Evolutionary conservation across 2,888 invertebrate genomes (phyloP), one percentile per base, ranked within the genome.

Genomic region (Eupithecia insigniata): DNA sequence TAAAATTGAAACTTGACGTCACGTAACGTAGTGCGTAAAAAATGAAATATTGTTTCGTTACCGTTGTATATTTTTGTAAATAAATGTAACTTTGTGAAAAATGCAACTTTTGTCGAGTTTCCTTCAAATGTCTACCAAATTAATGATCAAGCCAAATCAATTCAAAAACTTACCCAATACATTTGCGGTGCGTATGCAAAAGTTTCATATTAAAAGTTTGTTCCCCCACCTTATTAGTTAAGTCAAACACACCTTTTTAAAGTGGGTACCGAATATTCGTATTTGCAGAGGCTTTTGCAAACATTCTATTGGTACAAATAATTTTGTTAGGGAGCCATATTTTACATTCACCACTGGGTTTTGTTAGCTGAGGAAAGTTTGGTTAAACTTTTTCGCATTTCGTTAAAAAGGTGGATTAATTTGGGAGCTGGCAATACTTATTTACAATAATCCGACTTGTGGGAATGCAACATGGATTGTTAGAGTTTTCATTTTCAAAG

Each of bases 381-480:
- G 81, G 86, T 88, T 89, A 83, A 92, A 92, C 90, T 93, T 94
- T 94, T 92, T 90, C 85, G 88, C 86, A 87, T 90, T 92, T 90
- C 89, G 88, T 88, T 91, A 90, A 91, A 92, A 92, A 92, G 87
- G 84, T 79, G 90, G 90, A 92, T 93, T 93, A 94, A 93, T 93
- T 88, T 83, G 87, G 90, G 89, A 87, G 89, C 83, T 83, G 84
- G 87, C 89, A 88, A 92, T 91, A 91, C 92, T 93, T 93, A 94
- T 94, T 94, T 93, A 94, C 92, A 92, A 93, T 93, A 92, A 93
- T 92, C 92, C 90, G 86, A 90, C 88, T 90, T 92, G 90, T 87
- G 92, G 90, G 88, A 81, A 84, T 83, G 84, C 81, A 62, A 87
- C 87, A 83, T 85, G 90, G 90, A 91, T 92, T 92, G 91, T 91